These are phyloP conservation scores for Dendroctonus valens DNA, from an alignment of 1,140 invertebrate species.

Conservation along the genomic window DNA sequence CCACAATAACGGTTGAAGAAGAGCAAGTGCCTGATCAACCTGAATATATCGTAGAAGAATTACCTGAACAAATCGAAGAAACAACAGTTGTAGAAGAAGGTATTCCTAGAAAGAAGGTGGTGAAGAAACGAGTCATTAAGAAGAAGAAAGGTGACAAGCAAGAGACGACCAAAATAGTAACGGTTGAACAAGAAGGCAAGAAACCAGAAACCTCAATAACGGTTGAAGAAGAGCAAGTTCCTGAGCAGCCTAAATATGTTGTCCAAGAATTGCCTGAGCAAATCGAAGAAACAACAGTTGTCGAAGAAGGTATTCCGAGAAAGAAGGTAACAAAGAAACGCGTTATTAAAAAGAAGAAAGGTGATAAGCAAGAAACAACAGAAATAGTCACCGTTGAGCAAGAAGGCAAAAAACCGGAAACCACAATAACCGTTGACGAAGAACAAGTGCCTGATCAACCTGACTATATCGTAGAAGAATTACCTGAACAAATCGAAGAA, in stretches of 20 bases:
- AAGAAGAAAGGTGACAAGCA: conserved; percentile 42
- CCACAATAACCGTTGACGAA: conserved; percentile 47
- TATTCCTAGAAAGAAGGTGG: conserved; percentile 39
- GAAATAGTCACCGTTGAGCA: conserved; percentile 48
- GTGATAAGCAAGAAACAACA: conserved; percentile 42
- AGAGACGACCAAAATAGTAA: conserved; percentile 44
- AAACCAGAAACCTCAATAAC: conserved; percentile 19
- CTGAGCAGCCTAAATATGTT: conserved; percentile 41
- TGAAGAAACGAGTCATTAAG: conserved; percentile 42
- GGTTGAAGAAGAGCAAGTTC: conserved; percentile 16
- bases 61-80: conserved; percentile 44
- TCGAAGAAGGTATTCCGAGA: conserved; percentile 33
- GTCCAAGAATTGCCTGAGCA: conserved; percentile 33
- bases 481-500: conserved; percentile 50
- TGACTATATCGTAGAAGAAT: conserved; percentile 49
- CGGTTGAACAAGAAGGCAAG: conserved; percentile 47
- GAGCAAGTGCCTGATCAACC: conserved; percentile 40
- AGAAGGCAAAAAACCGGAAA: conserved; percentile 46
- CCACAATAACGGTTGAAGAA: conserved; percentile 47
- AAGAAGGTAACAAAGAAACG: conserved; percentile 47
- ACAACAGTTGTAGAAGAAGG: conserved; percentile 41
- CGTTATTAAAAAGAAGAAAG: conserved; percentile 46
- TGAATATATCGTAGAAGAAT: conserved; percentile 42
- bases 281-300: conserved; percentile 41
- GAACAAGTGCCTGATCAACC: conserved; percentile 44